A percentile compares a stretch with the other conserved stretches of the same genome.
phyloP scores from a whole-genome alignment of 1,140 invertebrate species.

The Sminthurinus signatus region DNA sequence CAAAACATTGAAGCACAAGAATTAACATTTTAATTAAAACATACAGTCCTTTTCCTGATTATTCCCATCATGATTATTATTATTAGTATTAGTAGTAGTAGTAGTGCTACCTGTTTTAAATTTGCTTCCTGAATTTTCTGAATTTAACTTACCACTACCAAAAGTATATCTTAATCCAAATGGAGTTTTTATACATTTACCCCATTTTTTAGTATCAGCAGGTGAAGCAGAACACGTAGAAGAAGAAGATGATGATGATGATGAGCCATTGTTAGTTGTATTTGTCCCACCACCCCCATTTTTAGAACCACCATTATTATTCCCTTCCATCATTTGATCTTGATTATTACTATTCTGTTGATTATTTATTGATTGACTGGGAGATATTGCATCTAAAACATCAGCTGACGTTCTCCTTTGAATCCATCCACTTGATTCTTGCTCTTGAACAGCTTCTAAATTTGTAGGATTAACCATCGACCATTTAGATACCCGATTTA shows the following conservation, averaged over 20 bases:
- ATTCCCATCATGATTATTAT: no score
- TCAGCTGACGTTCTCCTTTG: constrained; percentile 23
- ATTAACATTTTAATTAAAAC: no score
- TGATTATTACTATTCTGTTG: neutral
- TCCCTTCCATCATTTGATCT: constrained; percentile 8
- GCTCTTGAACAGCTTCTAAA: constrained; percentile 35
- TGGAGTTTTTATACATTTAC: constrained; percentile 39
- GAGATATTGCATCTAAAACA: neutral
- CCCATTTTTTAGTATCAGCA: constrained; percentile 34
- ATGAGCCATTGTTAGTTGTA: no score
- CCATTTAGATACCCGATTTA: constrained; percentile 44
- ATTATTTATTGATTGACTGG: neutral
- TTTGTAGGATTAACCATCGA: constrained; percentile 30
- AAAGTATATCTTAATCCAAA: constrained; percentile 41
- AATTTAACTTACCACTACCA: constrained; percentile 24
- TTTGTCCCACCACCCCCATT: neutral
- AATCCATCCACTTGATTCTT: constrained; percentile 33
- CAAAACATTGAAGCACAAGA: no score
- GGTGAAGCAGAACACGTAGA: neutral
- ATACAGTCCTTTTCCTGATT: no score
- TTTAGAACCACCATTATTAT: constrained; percentile 10
- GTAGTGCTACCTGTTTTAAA: no score
- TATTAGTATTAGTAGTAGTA: no score
- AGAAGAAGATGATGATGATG: no score
- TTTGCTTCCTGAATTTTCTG: neutral